Percentiles rank a stretch among this genome's conserved stretches.
Conservation (phyloP, 2,113 vertebrate genomes). For the Atrichornis clamosus region DNA sequence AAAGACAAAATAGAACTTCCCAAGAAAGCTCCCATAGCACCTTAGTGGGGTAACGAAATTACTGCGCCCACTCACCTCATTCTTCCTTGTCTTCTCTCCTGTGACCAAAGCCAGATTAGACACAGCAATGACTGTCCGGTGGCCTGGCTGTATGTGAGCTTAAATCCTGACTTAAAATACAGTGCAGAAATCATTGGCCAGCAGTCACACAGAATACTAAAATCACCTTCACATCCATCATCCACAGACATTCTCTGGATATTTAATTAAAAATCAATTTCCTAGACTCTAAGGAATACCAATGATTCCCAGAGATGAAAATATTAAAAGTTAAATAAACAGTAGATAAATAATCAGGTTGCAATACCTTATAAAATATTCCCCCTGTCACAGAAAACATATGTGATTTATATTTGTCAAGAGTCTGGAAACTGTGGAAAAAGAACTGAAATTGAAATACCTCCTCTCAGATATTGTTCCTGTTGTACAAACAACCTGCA, state of each 20-base stretch:
- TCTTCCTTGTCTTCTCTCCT: not conserved
- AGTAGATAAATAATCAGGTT: not conserved
- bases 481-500: not conserved
- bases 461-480: not conserved
- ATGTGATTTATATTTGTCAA: not conserved
- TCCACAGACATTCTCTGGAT: not conserved
- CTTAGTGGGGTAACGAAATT: not conserved
- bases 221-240: not conserved
- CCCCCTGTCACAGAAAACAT: not conserved
- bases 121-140: not conserved
- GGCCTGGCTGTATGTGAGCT: not conserved
- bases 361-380: not conserved
- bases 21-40: not conserved
- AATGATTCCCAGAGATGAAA: not conserved
- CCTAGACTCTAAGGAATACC: not conserved
- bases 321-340: not conserved
- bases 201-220: not conserved
- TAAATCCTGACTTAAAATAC: not conserved
- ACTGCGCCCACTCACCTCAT: not conserved
- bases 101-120: not conserved
- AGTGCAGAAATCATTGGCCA: not conserved
- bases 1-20: not conserved
- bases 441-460: not conserved
- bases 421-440: not conserved
- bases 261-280: constrained; percentile 38